A percentile compares a stretch with the other conserved stretches of the same genome.
Evolutionary conservation across 2,797 vertebrate genomes (phyloP).

Genomic region (Threskiornis aethiopicus): DNA sequence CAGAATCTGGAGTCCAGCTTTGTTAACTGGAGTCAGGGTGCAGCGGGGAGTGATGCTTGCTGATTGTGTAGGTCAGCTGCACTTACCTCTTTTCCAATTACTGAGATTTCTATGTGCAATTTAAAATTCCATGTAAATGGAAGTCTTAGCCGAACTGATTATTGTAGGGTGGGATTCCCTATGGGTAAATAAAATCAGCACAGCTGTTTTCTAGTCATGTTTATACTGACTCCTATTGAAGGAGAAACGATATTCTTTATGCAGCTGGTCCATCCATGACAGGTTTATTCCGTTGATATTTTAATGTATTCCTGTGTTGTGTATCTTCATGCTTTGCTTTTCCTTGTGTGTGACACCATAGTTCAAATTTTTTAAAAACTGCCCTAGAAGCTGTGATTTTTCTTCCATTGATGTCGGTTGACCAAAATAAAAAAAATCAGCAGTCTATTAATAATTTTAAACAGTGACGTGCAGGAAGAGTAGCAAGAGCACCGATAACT

Average conservation of each 20-base stretch:
- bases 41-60: background rate
- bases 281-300: background rate
- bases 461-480: background rate
- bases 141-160: background rate
- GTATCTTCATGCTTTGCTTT: background rate
- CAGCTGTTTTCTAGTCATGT: background rate
- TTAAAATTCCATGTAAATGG: background rate
- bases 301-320: background rate
- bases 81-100: background rate
- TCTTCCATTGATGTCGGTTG: background rate
- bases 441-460: background rate
- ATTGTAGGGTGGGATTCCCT: background rate
- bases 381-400: background rate
- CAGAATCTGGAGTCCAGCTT: background rate
- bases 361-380: background rate
- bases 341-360: background rate
- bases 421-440: background rate
- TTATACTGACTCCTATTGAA: background rate
- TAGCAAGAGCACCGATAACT: background rate
- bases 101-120: background rate
- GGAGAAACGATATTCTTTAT: background rate
- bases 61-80: background rate
- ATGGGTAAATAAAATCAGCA: background rate
- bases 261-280: background rate
- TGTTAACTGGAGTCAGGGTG: background rate